Evolutionary conservation across 2,797 vertebrate genomes (phyloP).

Genomic region (Gambusia yucatana): DNA sequence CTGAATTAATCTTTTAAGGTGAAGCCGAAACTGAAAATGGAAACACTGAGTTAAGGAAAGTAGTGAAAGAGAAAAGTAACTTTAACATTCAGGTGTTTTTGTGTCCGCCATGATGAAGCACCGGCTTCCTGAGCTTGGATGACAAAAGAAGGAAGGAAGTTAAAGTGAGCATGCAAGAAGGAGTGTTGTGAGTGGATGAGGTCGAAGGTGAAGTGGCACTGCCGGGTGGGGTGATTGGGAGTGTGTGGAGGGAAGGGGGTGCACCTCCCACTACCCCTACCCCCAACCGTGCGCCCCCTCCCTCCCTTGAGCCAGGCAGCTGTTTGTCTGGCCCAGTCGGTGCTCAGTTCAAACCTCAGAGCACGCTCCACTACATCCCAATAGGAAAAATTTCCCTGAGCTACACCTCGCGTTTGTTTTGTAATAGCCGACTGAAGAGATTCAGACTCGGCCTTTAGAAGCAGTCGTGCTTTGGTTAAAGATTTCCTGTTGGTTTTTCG

Average conservation of each 20-base stretch:
- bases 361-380: constrained; percentile 81
- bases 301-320: constrained; percentile 68
- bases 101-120: constrained; percentile 62
- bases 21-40: constrained; percentile 9
- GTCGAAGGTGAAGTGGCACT: constrained; percentile 82
- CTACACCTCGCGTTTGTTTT: constrained; percentile 73
- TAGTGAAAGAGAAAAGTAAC: constrained; percentile 22
- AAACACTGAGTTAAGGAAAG: constrained; percentile 3
- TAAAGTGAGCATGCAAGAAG: constrained; percentile 78
- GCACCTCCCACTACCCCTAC: constrained; percentile 19
- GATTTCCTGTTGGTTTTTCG: constrained; percentile 70
- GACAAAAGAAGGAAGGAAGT: constrained; percentile 76
- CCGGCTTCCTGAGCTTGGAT: constrained; percentile 63
- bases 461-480: constrained; percentile 55
- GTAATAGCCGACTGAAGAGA: constrained; percentile 63
- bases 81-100: constrained; percentile 49
- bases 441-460: constrained; percentile 49
- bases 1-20: neutral
- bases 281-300: constrained; percentile 41
- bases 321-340: constrained; percentile 81
- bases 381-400: constrained; percentile 65
- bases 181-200: constrained; percentile 75
- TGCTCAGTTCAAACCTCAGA: constrained; percentile 73
- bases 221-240: constrained; percentile 66
- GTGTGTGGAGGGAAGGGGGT: constrained; percentile 75